Evolutionary conservation across 2,113 vertebrate genomes (phyloP), one percentile per base, ranked within the genome.

Genomic region (Grammomys surdaster): DNA sequence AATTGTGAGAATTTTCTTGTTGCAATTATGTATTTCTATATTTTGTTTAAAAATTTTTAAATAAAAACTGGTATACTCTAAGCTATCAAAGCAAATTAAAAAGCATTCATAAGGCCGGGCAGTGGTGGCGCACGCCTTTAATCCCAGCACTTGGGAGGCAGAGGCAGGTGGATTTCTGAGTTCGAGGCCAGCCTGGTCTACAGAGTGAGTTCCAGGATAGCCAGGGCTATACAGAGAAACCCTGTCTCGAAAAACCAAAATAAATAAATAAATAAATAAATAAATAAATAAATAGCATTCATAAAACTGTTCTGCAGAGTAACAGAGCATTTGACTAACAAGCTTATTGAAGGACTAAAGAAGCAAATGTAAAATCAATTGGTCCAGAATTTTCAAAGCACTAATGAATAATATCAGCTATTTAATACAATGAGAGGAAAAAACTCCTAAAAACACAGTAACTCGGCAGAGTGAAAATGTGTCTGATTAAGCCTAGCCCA

Each of bases 371-470:
- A 54, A 84, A 90, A 96, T 3, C 36, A 31, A 90, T 36, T 95
- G 28, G 91, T 93, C 36, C 33, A 92, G n/a, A n/a, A 93, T 87
- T 78, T 69, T 94, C 73, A 72, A 90, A 94, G 43, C 12, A 96
- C 36, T n/a, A 88, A 91, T 19, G 46, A 75, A 92, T 48, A 17
- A 19, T 48, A 58, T 72, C 43, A 76, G 54, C 40, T 84, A 24
- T 89, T 85, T 72, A 91, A 73, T 1, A 92, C 26, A 91, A 63
- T 13, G 31, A 65, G 19, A 13, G 20, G 26, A 46, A 65, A 5
- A 28, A 24, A 22, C 11, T 40, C 7, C 82, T 19, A 43, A 46
- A 46, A 31, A 46, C 22, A 33, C 33, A 16, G 58, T 65, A 85
- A 85, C 40, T 36, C 63, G 12, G 46, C 40, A 69, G 43, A 46